Evolutionary conservation across 1,140 invertebrate species (phyloP), one percentile per base, ranked within the genome.

Genomic region (Lethrus apterus): DNA sequence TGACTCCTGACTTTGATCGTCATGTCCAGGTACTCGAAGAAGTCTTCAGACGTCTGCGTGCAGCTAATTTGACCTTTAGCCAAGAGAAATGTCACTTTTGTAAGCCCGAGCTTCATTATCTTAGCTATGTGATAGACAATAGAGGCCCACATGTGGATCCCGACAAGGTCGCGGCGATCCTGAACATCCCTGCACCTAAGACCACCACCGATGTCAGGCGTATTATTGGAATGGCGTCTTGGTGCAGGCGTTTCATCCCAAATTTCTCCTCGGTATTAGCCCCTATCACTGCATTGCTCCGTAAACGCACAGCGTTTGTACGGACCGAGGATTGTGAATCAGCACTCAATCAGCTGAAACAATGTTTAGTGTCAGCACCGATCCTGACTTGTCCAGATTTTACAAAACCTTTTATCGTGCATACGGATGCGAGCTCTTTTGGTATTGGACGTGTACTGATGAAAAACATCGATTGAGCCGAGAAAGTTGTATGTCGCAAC

Each of bases 171-270:
- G n/a, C 4, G 3, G 53, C 56, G 0, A 57, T 62, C 2, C 19
- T 40, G 19, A 36, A 51, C 15, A 54, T 49, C 15, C 32, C 46
- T 11, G 23, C 10, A 2, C 52, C 57, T 1, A 19, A 23, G 18
- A 57, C 24, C 19, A n/a, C 43, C 0, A 38, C 15, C 14, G 43
- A 44, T 20, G 29, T 61, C 9, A 24, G 52, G 3, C 17, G 41
- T 10, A 58, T 60, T 23, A 17, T 66, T 2, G 60, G 63, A 4
- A 55, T 63, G 20, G 50, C 54, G 0, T 50, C 48, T 7, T 66
- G 64, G 63, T 68, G 67, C 43, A 23, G 56, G 1, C 42, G 59
- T 15, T 70, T 71, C 46, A 60, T 69, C 11, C 14, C 31, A 20
- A 52, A 63, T 42, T 70, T 64, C 47, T 48, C 68, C 0, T 41